These are phyloP conservation scores for Trachelus troglodyta DNA, from an alignment of 2,888 invertebrate genomes.

Conservation along the genomic window DNA sequence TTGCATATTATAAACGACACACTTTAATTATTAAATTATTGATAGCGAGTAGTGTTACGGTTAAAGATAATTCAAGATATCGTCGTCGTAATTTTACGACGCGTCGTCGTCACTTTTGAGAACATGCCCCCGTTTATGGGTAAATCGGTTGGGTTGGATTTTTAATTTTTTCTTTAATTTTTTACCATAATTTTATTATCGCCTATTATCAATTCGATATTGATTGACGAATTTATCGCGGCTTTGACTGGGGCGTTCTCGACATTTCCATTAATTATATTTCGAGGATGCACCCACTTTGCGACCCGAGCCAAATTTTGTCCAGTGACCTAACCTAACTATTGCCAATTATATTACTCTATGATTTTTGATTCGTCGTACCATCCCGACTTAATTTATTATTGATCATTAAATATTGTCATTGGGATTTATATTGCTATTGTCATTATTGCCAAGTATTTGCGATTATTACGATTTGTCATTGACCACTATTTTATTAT, in stretches of 20 bases:
- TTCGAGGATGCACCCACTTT: neutral
- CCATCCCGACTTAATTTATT: constrained; percentile 3
- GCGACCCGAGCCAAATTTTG: neutral
- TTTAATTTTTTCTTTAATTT: constrained; percentile 9
- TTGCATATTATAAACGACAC: constrained; percentile 28
- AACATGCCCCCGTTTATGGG: neutral
- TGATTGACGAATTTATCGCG: neutral
- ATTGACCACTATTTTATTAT: constrained; percentile 18
- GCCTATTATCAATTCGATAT: constrained; percentile 18
- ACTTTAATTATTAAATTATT: constrained; percentile 23
- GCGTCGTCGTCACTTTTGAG: neutral
- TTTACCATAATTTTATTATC: neutral
- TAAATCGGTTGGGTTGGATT: neutral
- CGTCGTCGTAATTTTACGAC: neutral
- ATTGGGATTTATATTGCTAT: constrained; percentile 18
- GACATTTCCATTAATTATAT: neutral
- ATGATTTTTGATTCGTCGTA: neutral
- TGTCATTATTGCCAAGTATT: constrained; percentile 16
- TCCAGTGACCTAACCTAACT: neutral
- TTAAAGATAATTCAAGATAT: neutral
- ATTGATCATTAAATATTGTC: constrained; percentile 15
- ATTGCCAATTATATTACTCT: neutral
- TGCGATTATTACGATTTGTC: constrained; percentile 18
- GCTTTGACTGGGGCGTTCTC: neutral
- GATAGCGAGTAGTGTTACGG: constrained; percentile 22